phyloP scores from a whole-genome alignment of 2,113 vertebrate genomes.

The Ictidomys tridecemlineatus region DNA sequence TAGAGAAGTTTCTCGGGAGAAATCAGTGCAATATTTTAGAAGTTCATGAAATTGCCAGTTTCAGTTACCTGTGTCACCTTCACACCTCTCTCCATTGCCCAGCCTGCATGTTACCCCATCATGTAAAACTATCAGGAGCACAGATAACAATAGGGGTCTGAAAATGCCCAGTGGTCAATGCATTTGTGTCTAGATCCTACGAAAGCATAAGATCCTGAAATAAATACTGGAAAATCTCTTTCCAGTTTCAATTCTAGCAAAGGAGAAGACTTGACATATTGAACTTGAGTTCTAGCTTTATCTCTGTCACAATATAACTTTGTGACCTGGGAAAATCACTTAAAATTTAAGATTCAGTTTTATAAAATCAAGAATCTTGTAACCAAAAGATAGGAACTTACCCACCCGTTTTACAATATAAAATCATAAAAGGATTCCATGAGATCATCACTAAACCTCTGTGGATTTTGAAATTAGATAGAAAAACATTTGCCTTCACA shows the following conservation, averaged over 20 bases:
- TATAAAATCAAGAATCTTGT: not conserved
- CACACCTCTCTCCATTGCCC: not conserved
- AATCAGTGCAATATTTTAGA: not conserved
- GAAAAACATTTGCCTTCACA: conserved; percentile 41
- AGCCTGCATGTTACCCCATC: not conserved
- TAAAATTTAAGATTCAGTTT: conserved; percentile 43
- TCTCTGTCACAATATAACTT: not conserved
- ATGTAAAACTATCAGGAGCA: not conserved
- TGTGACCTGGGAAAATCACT: not conserved
- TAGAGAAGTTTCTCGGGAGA: not conserved
- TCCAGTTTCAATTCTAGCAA: not conserved
- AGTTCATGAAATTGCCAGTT: not conserved
- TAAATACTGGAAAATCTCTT: conserved; percentile 32
- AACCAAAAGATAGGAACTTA: conserved; percentile 13
- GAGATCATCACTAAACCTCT: conserved; percentile 22
- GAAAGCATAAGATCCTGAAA: not conserved
- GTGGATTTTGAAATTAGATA: conserved; percentile 48
- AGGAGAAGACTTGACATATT: not conserved
- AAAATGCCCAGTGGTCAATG: not conserved
- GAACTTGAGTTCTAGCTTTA: not conserved
- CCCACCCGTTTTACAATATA: not conserved
- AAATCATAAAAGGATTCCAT: not conserved
- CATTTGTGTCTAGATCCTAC: not conserved
- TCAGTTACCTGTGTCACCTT: not conserved
- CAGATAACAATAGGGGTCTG: not conserved